Evolutionary conservation across 2,113 vertebrate species (phyloP).

Genomic region (Hydropotes inermis): DNA sequence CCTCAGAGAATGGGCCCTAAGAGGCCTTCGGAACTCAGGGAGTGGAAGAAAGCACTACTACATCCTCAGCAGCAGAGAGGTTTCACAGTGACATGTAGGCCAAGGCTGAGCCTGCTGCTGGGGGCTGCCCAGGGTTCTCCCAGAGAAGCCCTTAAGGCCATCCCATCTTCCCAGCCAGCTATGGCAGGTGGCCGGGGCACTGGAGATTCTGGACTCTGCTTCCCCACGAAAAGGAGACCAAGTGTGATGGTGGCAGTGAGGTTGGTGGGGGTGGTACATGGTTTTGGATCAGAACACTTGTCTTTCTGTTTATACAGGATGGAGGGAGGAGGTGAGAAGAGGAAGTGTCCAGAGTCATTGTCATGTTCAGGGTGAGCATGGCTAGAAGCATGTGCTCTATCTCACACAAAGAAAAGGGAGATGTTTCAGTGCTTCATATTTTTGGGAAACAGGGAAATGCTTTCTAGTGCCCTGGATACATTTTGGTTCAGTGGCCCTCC

Average conservation of each 20-base stretch:
- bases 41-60: not conserved
- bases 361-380: not conserved
- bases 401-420: not conserved
- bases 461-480: not conserved
- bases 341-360: not conserved
- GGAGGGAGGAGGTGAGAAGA: not conserved
- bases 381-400: not conserved
- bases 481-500: not conserved
- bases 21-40: not conserved
- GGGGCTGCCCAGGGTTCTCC: not conserved
- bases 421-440: not conserved
- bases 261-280: not conserved
- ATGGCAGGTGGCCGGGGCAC: not conserved
- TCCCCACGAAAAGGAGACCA: not conserved
- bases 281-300: not conserved
- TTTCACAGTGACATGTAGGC: not conserved
- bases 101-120: not conserved
- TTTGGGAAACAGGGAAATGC: not conserved
- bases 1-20: not conserved
- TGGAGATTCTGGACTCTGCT: not conserved
- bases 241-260: not conserved
- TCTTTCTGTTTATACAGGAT: not conserved
- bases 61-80: not conserved
- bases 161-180: too few relatives aligned
- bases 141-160: not conserved